These are phyloP conservation scores for Ictalurus furcatus DNA, from an alignment of 2,113 vertebrate species.

Conservation along the genomic window DNA sequence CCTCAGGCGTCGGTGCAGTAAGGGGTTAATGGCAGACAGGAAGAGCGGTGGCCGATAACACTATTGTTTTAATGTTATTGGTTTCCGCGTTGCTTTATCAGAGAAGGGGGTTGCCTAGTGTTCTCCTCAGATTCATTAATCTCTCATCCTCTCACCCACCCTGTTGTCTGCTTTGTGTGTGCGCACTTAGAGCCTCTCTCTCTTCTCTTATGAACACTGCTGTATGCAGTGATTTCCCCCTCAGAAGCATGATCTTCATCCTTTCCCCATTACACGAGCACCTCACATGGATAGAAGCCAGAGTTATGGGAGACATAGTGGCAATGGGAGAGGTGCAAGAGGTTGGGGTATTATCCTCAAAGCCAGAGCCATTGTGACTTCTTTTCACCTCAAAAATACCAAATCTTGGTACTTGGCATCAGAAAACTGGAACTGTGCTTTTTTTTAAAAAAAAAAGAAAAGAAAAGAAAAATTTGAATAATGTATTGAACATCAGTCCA, in stretches of 20 bases:
- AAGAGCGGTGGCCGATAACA: conserved; percentile 56
- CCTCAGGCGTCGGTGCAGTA: not conserved
- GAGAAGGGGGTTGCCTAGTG: conserved; percentile 46
- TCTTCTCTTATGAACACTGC: not conserved
- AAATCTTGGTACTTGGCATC: not conserved
- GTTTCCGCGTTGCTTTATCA: conserved; percentile 55
- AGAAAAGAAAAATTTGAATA: not conserved
- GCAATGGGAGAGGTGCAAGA: not conserved
- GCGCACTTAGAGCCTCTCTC: conserved; percentile 5
- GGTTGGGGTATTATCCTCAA: not conserved
- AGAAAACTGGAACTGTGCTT: not conserved
- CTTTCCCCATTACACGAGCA: conserved; percentile 15
- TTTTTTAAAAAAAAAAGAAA: not conserved
- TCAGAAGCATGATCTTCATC: not conserved
- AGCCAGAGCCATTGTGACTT: not conserved
- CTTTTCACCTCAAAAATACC: not conserved
- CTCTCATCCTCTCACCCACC: conserved; percentile 35
- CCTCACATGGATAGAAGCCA: conserved; percentile 5
- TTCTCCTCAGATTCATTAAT: conserved; percentile 26
- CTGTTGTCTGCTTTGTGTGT: conserved; percentile 15
- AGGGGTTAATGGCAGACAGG: conserved; percentile 57
- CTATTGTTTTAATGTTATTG: conserved; percentile 63
- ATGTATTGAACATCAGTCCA: not conserved
- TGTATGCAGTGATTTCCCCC: not conserved
- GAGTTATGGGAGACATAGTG: not conserved